Percentiles rank a stretch among this genome's conserved stretches.
phyloP scores from a whole-genome alignment of 2,888 invertebrate genomes.

The Drosophila paranaensis region DNA sequence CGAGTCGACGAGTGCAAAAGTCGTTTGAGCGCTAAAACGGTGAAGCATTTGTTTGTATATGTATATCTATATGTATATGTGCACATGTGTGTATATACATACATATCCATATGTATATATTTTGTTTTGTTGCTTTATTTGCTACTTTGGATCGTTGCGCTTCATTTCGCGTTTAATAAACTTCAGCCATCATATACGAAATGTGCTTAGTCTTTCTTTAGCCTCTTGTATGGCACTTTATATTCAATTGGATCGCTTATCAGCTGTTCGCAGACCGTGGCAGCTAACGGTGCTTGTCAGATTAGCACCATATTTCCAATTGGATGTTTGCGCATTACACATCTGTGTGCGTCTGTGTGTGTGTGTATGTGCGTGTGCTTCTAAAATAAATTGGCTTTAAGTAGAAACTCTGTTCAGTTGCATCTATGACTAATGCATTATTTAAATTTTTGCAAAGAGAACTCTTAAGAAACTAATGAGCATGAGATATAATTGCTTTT shows the following conservation, averaged over 20 bases:
- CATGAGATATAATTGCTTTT: too few relatives aligned
- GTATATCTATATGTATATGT: not conserved
- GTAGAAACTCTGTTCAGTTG: not conserved
- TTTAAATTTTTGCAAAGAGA: too few relatives aligned
- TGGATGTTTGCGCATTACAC: not conserved
- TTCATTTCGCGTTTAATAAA: constrained; percentile 34
- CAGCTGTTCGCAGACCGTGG: constrained; percentile 30
- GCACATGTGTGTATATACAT: not conserved
- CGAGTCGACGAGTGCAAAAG: constrained; percentile 63
- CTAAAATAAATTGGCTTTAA: not conserved
- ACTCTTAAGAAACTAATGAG: too few relatives aligned
- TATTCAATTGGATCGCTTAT: constrained; percentile 42
- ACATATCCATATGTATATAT: constrained; percentile 2
- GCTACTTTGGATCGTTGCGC: constrained; percentile 30
- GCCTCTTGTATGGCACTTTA: not conserved
- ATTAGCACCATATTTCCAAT: constrained; percentile 44
- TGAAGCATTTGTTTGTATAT: constrained; percentile 31
- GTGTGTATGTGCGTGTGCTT: not conserved
- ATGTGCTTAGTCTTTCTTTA: constrained; percentile 17
- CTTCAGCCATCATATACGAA: constrained; percentile 18
- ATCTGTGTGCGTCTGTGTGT: not conserved
- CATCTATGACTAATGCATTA: constrained; percentile 47
- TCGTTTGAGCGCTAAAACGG: constrained; percentile 46
- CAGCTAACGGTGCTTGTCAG: constrained; percentile 21
- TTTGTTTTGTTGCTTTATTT: constrained; percentile 6